Evolutionary conservation across 2,113 vertebrate species (phyloP).

Genomic region (Grallaria varia): DNA sequence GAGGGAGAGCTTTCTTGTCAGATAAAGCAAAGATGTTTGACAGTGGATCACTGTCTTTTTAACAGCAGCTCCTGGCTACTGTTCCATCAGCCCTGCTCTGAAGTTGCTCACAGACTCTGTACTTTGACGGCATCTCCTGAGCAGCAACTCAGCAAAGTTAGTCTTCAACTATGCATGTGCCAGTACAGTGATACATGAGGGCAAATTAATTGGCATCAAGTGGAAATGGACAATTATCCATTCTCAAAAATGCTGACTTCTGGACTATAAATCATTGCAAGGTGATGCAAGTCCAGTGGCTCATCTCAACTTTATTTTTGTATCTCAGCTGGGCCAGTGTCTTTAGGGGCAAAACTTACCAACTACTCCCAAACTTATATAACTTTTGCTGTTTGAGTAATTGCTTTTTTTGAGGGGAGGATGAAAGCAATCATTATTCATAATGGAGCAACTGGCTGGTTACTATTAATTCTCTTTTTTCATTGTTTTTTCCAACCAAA

Average conservation of each 20-base stretch:
- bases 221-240: background rate
- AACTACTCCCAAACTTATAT: background rate
- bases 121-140: background rate
- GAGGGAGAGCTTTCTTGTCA: background rate
- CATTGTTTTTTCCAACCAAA: no score
- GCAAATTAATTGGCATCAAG: background rate
- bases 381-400: background rate
- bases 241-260: background rate
- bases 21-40: background rate
- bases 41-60: background rate
- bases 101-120: background rate
- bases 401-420: background rate
- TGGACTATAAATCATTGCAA: background rate
- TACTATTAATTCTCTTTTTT: background rate
- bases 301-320: background rate
- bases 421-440: background rate
- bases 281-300: background rate
- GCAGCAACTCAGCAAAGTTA: background rate
- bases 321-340: background rate
- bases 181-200: background rate
- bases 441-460: background rate
- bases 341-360: accelerated
- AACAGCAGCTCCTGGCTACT: background rate
- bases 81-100: background rate
- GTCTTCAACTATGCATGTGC: background rate